Base-by-base conservation (phyloP, 1,140 invertebrate genomes). In the Mercenaria mercenaria region DNA sequence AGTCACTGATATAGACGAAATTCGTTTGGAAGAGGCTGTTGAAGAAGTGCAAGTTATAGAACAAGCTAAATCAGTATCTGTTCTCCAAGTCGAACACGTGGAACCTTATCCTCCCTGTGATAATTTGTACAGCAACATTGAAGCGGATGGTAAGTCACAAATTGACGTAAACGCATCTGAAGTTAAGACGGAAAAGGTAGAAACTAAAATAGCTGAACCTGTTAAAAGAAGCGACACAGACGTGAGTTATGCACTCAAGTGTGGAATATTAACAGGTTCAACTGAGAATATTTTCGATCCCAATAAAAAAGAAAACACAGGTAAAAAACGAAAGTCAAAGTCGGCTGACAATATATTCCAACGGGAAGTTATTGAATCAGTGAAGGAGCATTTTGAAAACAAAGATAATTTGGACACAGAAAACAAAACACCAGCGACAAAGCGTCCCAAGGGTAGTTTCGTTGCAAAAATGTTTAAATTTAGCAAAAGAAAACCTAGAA, bases 381-480 rank as follows among this genome's bases (percentile, higher is more conserved):
- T 81, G 29, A 56, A 81, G 61, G 3, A 61, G 15, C 26, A 81
- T 8, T 50, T 52, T 43, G 26, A 52, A 43, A 52, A 47, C 39
- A 20, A 50, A 11, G 47, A 79, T 50, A 79, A 50, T 64, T 64
- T 29, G n/a, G 37, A 72, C 2, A 20, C 1, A 41, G 67, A 72
- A 37, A 37, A 39, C 3, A 8, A 37, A 37, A 41, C 34, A 20
- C 15, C 18, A 18, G 77, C 67, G 39, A 81, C 59, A 47, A 88
- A 80, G 18, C 37, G 76, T 50, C 10, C 50, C 11, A 79, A 77
- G 34, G 41, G 26, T 32, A 79, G 39, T 50, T 34, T 56, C 20
- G 41, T 88, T 37, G 34, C 56, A 10, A 88, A 81, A 56, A 88
- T 88, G 86, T 88, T 88, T 41, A 88, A 88, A 72, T 88, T 88